Conservation (phyloP, 2,888 invertebrate species). For the Patella caerulea region DNA sequence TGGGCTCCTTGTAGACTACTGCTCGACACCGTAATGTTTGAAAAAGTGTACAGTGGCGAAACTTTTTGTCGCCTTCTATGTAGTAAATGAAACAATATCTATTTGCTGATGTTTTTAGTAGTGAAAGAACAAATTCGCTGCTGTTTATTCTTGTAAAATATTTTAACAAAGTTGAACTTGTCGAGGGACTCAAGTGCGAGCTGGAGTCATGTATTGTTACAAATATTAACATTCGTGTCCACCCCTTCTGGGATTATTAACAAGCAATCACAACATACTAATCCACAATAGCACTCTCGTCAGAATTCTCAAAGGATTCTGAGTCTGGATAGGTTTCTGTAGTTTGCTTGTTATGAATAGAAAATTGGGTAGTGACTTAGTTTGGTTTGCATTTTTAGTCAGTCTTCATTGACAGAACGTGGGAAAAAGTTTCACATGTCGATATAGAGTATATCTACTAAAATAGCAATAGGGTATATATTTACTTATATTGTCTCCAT, state of each 20-base stretch:
- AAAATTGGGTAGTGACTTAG: too few species aligned
- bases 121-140: not conserved
- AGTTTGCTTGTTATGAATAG: too few species aligned
- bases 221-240: slow-evolving; percentile 9
- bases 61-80: slow-evolving; percentile 5
- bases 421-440: not conserved
- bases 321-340: too few species aligned
- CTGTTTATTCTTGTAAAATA: not conserved
- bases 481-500: not conserved
- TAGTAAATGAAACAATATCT: slow-evolving; percentile 3
- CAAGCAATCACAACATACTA: not conserved
- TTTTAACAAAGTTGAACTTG: not conserved
- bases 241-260: slow-evolving; percentile 9
- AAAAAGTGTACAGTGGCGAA: not conserved
- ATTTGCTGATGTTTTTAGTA: slow-evolving; percentile 9
- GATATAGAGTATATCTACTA: not conserved
- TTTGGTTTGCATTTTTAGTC: too few species aligned
- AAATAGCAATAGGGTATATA: not conserved
- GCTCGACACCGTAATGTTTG: slow-evolving; percentile 2
- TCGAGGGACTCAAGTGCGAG: not conserved
- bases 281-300: not conserved
- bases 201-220: not conserved
- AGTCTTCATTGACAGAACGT: slow-evolving; percentile 3
- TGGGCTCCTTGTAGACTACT: not conserved
- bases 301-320: too few species aligned